Base-by-base conservation (phyloP, 1,140 invertebrate genomes). In the Anoplophora glabripennis region DNA sequence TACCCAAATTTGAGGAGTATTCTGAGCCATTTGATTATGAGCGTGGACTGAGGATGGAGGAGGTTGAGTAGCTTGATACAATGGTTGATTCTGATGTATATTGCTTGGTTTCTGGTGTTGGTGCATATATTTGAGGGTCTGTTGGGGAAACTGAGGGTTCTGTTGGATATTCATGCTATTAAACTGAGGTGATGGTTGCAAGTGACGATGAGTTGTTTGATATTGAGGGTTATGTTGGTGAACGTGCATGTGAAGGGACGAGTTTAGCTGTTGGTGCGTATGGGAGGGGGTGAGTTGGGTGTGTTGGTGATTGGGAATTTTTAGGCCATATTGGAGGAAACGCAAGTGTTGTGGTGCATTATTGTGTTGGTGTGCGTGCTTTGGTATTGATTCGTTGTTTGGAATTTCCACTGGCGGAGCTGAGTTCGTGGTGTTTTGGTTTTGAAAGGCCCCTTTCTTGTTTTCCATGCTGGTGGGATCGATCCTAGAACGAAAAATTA, bases 381-480 rank as follows among this genome's bases (percentile, higher is more conserved):
- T 68, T 15, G 59, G 55, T 37, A 70, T 57, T 18, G 64, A 44
- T 52, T 72, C 65, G 42, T 61, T 55, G 17, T 54, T 28, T 10
- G 21, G 21, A 15, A 47, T 33, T 41, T 66, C 65, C 49, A 57
- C 53, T 53, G 51, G 53, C 12, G 56, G 58, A 47, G 49, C 14
- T 53, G 45, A 57, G 54, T 57, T 67, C 9, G 51, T 52, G 17
- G 41, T 38, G n/a, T 53, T 54, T 28, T 67, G 11, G 12, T 72
- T 52, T 59, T 69, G 57, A 57, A 64, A 53, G 12, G 58, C 42
- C 34, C 64, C 63, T 61, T 72, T 68, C 47, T 70, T 70, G 54
- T 67, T 72, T 65, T 75, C 73, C 73, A 75, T 75, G 59, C 66
- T 72, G 42, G 47, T 66, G 49, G 72, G 71, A 63, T 74, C 72